Percentiles rank a stretch among this genome's conserved stretches.
Conservation (phyloP, 2,888 invertebrate genomes). For the Agonopterix arenella region DNA sequence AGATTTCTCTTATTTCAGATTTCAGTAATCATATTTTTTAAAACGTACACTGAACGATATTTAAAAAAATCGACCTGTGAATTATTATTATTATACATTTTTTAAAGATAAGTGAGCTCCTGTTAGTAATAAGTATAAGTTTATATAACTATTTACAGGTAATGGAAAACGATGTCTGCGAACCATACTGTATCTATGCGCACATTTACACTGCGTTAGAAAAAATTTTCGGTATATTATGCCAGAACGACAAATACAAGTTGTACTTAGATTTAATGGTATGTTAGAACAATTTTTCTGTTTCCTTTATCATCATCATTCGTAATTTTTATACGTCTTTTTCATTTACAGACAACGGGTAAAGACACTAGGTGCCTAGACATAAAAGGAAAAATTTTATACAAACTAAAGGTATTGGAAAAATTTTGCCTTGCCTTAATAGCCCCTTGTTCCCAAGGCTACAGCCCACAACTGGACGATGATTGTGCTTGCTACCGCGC, state of each 20-base stretch:
- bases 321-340: neutral
- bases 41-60: too few species aligned
- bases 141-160: slow-evolving; percentile 32
- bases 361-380: slow-evolving; percentile 54
- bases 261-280: slow-evolving; percentile 59
- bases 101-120: neutral
- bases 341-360: slow-evolving; percentile 43
- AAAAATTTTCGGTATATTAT: slow-evolving; percentile 57
- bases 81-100: too few species aligned
- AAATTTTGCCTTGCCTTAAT: slow-evolving; percentile 60
- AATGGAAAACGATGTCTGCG: slow-evolving; percentile 64
- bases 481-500: slow-evolving; percentile 45
- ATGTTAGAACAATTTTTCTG: slow-evolving; percentile 1
- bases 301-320: neutral
- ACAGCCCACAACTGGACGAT: slow-evolving; percentile 23
- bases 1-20: too few species aligned
- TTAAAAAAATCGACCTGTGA: too few species aligned
- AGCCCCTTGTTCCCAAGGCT: slow-evolving; percentile 51
- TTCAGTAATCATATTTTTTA: too few species aligned
- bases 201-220: slow-evolving; percentile 66
- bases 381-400: slow-evolving; percentile 62
- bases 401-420: slow-evolving; percentile 61
- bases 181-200: slow-evolving; percentile 66
- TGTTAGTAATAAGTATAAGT: neutral
- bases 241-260: slow-evolving; percentile 60